Percentiles rank a stretch among this genome's conserved stretches.
Conservation (phyloP, 2,888 invertebrate species). For the Blastobasis lacticolella region DNA sequence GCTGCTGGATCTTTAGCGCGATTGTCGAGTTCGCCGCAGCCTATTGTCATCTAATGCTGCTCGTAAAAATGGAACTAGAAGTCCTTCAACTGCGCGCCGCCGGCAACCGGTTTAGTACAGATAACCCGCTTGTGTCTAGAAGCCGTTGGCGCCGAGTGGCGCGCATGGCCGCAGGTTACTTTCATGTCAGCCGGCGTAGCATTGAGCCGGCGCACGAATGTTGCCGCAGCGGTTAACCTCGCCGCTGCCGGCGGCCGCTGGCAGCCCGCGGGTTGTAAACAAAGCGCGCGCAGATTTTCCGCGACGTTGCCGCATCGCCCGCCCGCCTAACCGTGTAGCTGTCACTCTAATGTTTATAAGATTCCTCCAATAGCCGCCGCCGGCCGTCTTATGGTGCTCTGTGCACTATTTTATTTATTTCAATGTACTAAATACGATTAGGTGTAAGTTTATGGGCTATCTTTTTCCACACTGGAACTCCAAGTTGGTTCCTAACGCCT, state of each 20-base stretch:
- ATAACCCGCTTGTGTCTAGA: constrained; percentile 16
- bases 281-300: constrained; percentile 47
- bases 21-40: too few species aligned
- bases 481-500: too few species aligned
- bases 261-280: constrained; percentile 40
- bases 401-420: not conserved
- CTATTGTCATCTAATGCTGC: not conserved
- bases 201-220: constrained; percentile 24
- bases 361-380: constrained; percentile 13
- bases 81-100: constrained; percentile 14
- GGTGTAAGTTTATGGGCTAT: not conserved
- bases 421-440: not conserved
- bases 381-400: not conserved
- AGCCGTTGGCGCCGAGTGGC: constrained; percentile 11
- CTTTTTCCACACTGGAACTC: too few species aligned
- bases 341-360: constrained; percentile 32
- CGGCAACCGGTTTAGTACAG: constrained; percentile 21
- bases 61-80: constrained; percentile 4
- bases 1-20: not conserved
- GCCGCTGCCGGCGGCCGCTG: constrained; percentile 22
- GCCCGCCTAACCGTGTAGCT: constrained; percentile 25
- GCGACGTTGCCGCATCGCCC: constrained; percentile 51
- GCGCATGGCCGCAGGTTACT: constrained; percentile 4
- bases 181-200: constrained; percentile 14
- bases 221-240: constrained; percentile 39